Evolutionary conservation across 2,797 vertebrate genomes (phyloP).

Genomic region (Pseudochromis fuscus): DNA sequence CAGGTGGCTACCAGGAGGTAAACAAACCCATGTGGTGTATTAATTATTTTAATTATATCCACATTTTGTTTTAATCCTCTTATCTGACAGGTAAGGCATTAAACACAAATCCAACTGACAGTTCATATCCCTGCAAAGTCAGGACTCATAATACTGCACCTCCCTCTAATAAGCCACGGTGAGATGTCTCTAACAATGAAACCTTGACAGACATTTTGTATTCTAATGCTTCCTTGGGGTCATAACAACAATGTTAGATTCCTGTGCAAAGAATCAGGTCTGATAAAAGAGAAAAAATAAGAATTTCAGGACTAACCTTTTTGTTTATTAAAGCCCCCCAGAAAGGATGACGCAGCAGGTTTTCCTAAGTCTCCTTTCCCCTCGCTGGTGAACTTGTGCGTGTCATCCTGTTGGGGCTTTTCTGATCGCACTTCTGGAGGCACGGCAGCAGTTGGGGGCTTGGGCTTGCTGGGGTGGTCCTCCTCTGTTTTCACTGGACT

Average conservation of each 20-base stretch:
- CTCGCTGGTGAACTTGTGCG: slow-evolving; percentile 73
- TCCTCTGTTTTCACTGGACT: slow-evolving; percentile 75
- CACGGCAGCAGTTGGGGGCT: slow-evolving; percentile 81
- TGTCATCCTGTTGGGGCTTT: slow-evolving; percentile 77
- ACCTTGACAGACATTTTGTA: slow-evolving; percentile 28
- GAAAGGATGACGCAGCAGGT: slow-evolving; percentile 65
- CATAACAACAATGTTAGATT: not conserved
- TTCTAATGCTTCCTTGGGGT: not conserved
- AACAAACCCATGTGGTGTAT: slow-evolving; percentile 21
- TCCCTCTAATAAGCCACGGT: slow-evolving; percentile 24
- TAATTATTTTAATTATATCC: slow-evolving; percentile 7
- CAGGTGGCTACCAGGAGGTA: slow-evolving; percentile 29
- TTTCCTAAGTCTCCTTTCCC: slow-evolving; percentile 71
- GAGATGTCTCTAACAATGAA: slow-evolving; percentile 39
- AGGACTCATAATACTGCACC: slow-evolving; percentile 23
- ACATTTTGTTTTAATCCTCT: not conserved
- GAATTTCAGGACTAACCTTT: slow-evolving; percentile 88
- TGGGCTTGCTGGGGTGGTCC: slow-evolving; percentile 76
- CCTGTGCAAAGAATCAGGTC: not conserved
- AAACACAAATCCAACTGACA: slow-evolving; percentile 29
- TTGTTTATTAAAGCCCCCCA: slow-evolving; percentile 88
- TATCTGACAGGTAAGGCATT: not conserved
- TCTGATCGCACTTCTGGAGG: slow-evolving; percentile 80
- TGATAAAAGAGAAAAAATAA: not conserved
- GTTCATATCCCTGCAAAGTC: slow-evolving; percentile 42